Conservation (phyloP, 2,113 vertebrate genomes). For the Caloenas nicobarica region DNA sequence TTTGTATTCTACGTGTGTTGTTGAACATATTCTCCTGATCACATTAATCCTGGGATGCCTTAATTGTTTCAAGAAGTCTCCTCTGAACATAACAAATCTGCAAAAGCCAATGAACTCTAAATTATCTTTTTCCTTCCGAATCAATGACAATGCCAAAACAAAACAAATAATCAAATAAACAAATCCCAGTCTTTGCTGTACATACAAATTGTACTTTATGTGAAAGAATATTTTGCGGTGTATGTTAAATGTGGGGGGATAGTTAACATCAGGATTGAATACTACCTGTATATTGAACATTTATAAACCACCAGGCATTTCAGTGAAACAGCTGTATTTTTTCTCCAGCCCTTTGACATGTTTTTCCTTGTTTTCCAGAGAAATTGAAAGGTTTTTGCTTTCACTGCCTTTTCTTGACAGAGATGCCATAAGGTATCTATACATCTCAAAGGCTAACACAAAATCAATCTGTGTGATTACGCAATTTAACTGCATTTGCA, state of each 20-base stretch:
- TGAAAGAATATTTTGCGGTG: not conserved
- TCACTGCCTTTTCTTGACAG: conserved; percentile 65
- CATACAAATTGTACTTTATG: not conserved
- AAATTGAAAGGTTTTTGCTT: conserved; percentile 59
- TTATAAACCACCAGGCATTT: not conserved
- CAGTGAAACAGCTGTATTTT: not conserved
- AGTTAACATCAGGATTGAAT: not conserved
- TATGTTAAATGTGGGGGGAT: not conserved
- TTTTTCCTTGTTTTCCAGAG: conserved; percentile 48
- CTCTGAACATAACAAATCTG: not conserved
- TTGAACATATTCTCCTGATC: not conserved
- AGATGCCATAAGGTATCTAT: conserved; percentile 74
- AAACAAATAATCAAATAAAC: not conserved
- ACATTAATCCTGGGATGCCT: not conserved
- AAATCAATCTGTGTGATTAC: conserved; percentile 78
- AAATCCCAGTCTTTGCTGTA: not conserved
- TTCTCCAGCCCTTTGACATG: not conserved
- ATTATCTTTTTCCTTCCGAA: not conserved
- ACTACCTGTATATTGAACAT: not conserved
- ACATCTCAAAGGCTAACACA: conserved; percentile 75
- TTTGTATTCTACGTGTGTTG: not conserved
- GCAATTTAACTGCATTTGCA: conserved; percentile 77
- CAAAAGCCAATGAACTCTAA: not conserved
- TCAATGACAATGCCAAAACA: not conserved
- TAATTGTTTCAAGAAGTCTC: not conserved